Evolutionary conservation across 1,140 invertebrate genomes (phyloP).

Genomic region (Pomacea maculata): DNA sequence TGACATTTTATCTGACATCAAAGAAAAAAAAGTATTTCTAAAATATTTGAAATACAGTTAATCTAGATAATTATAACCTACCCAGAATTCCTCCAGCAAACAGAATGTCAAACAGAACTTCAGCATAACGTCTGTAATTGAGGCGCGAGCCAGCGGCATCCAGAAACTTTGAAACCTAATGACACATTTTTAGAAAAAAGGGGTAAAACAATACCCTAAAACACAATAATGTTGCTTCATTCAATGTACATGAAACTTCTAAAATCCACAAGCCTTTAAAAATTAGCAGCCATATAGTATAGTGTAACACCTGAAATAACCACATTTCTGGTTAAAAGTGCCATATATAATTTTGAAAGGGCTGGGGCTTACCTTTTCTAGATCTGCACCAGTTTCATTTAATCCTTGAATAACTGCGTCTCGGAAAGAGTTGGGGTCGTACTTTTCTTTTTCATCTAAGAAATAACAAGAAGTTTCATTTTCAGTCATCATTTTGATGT

Average conservation of each 20-base stretch:
- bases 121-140: slow-evolving; percentile 96
- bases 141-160: slow-evolving; percentile 93
- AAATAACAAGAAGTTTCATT: slow-evolving; percentile 34
- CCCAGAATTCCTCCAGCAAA: slow-evolving; percentile 93
- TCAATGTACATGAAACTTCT: too few species aligned
- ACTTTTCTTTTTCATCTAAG: slow-evolving; percentile 99
- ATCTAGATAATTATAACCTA: slow-evolving; percentile 41
- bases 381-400: slow-evolving; percentile 80
- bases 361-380: slow-evolving; percentile 54
- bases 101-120: slow-evolving; percentile 96
- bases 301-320: too few species aligned
- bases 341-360: too few species aligned
- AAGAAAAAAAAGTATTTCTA: too few species aligned
- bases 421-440: slow-evolving; percentile 96
- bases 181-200: background rate
- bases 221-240: too few species aligned
- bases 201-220: too few species aligned
- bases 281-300: too few species aligned
- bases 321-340: too few species aligned
- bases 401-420: slow-evolving; percentile 93
- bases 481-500: background rate
- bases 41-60: too few species aligned
- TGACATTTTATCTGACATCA: too few species aligned
- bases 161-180: slow-evolving; percentile 86
- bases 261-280: too few species aligned